Base-by-base conservation (phyloP, 2,113 vertebrate genomes). In the Gorsachius goisagi region DNA sequence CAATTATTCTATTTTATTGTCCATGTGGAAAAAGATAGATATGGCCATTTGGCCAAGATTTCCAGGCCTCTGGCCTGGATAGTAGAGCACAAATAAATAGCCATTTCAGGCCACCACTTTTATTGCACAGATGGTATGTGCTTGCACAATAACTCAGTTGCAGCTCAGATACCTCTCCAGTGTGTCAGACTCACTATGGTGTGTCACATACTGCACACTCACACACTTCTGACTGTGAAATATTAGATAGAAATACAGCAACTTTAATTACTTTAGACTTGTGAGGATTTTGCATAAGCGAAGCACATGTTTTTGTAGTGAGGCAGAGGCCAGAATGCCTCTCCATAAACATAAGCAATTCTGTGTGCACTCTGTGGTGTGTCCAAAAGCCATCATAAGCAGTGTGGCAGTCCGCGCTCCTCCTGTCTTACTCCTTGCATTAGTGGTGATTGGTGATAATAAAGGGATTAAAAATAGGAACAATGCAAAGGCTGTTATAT, bases 391-490 rank as follows among this genome's bases (percentile, higher is more conserved):
- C 50, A 37, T 83, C 67, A 17, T 12, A 85, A 50, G 56, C n/a
- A 37, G 71, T 22, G 56, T 63, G 59, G 89, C 67, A 73, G 45
- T 60, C 53, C 49, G 30, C 28, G 28, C 28, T 60, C 87, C 73
- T 91, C 47, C 87, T 89, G 73, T 49, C 66, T 87, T 73, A 53
- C 24, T 91, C 21, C 37, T 67, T 83, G 58, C 50, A 20, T 79
- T 93, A 73, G 15, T 69, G 41, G 32, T 74, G 78, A 89, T 53
- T 58, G 27, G 62, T 91, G 59, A 62, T 77, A 79, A 85, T 66
- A 80, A 88, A 91, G 26, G 50, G 63, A 88, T 69, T 91, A 77
- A 85, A 91, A 82, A 73, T 11, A 95, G 67, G 55, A 93, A 73
- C 67, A 91, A 74, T 77, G 71, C 26, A 83, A 93, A 90, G 7